phyloP scores from a whole-genome alignment of 2,113 vertebrate species.

The Dromaius novaehollandiae region DNA sequence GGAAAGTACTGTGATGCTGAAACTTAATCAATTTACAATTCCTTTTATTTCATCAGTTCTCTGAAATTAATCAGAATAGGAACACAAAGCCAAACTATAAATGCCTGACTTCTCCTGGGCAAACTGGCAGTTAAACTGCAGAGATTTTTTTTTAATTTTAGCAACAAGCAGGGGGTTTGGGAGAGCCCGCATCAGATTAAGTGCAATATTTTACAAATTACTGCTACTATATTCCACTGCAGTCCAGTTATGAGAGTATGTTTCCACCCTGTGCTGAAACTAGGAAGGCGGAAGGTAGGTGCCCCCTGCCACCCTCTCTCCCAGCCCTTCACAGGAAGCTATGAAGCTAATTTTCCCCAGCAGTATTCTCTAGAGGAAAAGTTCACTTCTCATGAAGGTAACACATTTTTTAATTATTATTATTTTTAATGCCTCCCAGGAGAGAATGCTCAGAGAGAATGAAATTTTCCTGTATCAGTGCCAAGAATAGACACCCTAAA shows the following conservation, averaged over 20 bases:
- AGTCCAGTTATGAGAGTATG: rapidly evolving
- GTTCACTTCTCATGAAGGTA: conserved; percentile 6
- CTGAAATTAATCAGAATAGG: conserved; percentile 19
- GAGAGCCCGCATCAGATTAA: conserved; percentile 2
- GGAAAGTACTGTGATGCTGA: neutral
- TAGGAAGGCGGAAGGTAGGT: rapidly evolving
- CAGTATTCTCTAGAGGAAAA: conserved; percentile 19
- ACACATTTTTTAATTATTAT: conserved; percentile 36
- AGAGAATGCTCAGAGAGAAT: conserved; percentile 5
- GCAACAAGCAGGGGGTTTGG: neutral
- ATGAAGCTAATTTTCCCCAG: neutral
- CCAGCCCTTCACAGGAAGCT: conserved; percentile 1
- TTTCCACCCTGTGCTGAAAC: neutral
- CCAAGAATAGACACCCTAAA: conserved; percentile 69
- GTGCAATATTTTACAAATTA: neutral
- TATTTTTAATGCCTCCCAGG: conserved; percentile 43
- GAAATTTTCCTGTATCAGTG: conserved; percentile 53
- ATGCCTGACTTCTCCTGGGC: conserved; percentile 38
- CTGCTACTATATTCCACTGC: neutral
- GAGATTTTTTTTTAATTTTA: conserved; percentile 30
- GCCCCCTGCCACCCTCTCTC: neutral
- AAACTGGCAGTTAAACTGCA: conserved; percentile 26
- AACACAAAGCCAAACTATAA: conserved; percentile 45
- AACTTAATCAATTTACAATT: conserved; percentile 39
- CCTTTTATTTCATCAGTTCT: conserved; percentile 11